phyloP scores from a whole-genome alignment of 1,140 invertebrate species.

The Papilio machaon region DNA sequence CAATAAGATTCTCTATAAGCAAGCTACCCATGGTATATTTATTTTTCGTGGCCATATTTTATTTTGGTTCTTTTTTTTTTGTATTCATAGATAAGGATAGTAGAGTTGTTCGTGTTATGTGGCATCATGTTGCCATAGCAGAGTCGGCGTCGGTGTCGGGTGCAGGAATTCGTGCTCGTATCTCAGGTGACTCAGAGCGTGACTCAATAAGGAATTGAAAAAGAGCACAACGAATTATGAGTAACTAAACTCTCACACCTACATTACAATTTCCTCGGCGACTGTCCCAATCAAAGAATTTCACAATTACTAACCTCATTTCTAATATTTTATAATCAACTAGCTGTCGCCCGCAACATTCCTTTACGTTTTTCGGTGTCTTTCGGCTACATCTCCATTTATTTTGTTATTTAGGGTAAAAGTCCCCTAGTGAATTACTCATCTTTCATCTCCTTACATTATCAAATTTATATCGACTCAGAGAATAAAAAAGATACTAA shows the following conservation, averaged over 20 bases:
- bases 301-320: conserved; percentile 6
- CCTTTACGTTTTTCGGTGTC: no score
- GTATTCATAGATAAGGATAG: conserved; percentile 15
- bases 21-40: background rate
- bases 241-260: conserved; percentile 12
- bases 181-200: conserved; percentile 41
- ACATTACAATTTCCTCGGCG: background rate
- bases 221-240: conserved; percentile 25
- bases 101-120: background rate
- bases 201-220: conserved; percentile 41
- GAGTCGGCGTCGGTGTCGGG: background rate
- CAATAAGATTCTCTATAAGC: no score
- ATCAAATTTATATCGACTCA: no score
- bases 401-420: no score
- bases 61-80: background rate
- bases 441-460: no score
- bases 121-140: background rate
- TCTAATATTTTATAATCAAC: background rate
- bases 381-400: no score
- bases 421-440: no score
- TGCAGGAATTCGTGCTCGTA: conserved; percentile 29
- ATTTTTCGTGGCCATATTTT: background rate
- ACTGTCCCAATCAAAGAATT: conserved; percentile 10
- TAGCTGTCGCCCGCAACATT: no score
- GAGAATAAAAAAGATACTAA: no score